Evolutionary conservation across 2,113 vertebrate genomes (phyloP).

Genomic region (Paradoxurus hermaphroditus): DNA sequence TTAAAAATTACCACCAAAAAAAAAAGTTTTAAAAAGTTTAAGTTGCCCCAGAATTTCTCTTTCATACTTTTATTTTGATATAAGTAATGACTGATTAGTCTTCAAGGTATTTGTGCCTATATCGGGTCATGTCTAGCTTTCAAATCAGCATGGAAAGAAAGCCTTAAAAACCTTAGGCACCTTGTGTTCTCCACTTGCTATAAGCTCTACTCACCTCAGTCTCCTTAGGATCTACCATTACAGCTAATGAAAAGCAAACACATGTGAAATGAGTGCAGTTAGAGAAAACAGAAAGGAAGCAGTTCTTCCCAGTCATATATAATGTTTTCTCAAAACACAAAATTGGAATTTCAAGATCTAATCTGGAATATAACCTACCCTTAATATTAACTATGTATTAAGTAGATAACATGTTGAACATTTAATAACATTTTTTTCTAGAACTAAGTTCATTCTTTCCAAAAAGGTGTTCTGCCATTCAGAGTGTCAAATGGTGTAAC

Average conservation of each 20-base stretch:
- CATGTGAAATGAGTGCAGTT: neutral
- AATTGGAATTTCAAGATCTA: neutral
- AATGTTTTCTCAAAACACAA: neutral
- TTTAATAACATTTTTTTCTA: constrained; percentile 14
- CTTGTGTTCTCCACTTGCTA: neutral
- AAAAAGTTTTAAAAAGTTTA: neutral
- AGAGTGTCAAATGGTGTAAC: neutral
- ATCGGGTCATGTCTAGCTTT: neutral
- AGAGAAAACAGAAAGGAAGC: neutral
- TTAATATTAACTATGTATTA: neutral
- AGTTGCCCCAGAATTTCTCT: neutral
- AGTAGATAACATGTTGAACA: neutral
- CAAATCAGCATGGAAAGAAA: neutral
- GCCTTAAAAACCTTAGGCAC: neutral
- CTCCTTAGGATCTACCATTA: neutral
- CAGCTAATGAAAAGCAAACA: neutral
- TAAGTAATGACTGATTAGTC: neutral
- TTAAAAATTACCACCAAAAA: neutral
- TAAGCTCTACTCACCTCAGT: neutral
- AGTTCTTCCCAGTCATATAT: neutral
- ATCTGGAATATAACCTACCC: neutral
- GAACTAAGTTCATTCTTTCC: neutral
- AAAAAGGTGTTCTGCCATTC: neutral
- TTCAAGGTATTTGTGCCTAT: neutral
- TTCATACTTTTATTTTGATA: neutral